A percentile compares a stretch with the other conserved stretches of the same genome.
phyloP scores from a whole-genome alignment of 2,113 vertebrate species.

The Hassar affinis region DNA sequence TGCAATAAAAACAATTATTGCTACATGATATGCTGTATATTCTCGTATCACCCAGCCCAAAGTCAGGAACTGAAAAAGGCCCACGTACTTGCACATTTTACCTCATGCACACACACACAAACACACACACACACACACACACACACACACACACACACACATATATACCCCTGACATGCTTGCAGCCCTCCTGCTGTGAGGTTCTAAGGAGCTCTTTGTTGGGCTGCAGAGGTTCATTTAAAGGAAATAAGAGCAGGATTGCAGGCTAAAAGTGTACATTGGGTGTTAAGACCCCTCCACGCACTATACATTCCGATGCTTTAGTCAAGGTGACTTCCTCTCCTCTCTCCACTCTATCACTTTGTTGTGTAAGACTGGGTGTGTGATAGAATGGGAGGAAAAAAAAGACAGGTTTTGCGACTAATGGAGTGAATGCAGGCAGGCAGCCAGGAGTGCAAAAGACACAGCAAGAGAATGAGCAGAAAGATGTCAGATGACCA shows the following conservation, averaged over 20 bases:
- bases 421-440: conserved; percentile 37
- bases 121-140: not conserved
- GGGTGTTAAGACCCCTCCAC: not conserved
- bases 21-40: too few relatives aligned
- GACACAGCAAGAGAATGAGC: conserved; percentile 31
- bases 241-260: conserved; percentile 21
- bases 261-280: conserved; percentile 7
- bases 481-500: conserved; percentile 53
- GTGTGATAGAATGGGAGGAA: conserved; percentile 1
- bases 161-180: not conserved
- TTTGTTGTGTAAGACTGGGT: conserved; percentile 20
- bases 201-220: conserved; percentile 19
- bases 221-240: conserved; percentile 12
- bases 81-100: not conserved
- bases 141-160: too few relatives aligned
- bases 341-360: not conserved
- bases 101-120: conserved; percentile 10
- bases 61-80: not conserved
- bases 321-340: conserved; percentile 4
- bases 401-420: conserved; percentile 21
- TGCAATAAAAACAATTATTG: not conserved
- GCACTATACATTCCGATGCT: not conserved
- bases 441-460: conserved; percentile 30
- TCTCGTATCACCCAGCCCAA: not conserved
- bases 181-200: conserved; percentile 24